phyloP scores from a whole-genome alignment of 2,888 invertebrate genomes.

The Phrixothrix hirtus region DNA sequence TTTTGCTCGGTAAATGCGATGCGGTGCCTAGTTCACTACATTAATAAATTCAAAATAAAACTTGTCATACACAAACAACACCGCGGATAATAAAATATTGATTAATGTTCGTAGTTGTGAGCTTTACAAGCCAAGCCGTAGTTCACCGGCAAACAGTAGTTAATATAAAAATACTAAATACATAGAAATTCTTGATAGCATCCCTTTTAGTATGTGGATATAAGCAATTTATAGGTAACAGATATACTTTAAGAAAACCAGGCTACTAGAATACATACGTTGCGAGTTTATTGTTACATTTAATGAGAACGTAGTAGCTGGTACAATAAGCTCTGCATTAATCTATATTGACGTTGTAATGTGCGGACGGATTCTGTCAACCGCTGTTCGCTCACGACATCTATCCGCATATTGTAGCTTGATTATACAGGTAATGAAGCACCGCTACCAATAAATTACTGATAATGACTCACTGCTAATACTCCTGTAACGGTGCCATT shows the following conservation, averaged over 20 bases:
- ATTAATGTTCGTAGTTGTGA: slow-evolving; percentile 46
- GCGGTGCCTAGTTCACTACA: slow-evolving; percentile 41
- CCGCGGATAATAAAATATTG: slow-evolving; percentile 51
- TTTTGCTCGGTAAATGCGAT: slow-evolving; percentile 41
- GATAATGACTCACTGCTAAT: slow-evolving; percentile 52
- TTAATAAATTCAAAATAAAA: slow-evolving; percentile 48
- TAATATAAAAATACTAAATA: slow-evolving; percentile 44
- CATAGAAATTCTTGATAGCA: slow-evolving; percentile 33
- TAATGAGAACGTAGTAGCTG: slow-evolving; percentile 12
- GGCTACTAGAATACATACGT: slow-evolving; percentile 42
- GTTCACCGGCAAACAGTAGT: slow-evolving; percentile 36
- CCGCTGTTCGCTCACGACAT: slow-evolving; percentile 34
- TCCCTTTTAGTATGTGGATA: slow-evolving; percentile 44
- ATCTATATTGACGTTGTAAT: slow-evolving; percentile 51
- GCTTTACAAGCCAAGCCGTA: slow-evolving; percentile 45
- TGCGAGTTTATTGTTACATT: slow-evolving; percentile 16
- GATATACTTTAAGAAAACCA: slow-evolving; percentile 48
- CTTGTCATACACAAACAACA: slow-evolving; percentile 47
- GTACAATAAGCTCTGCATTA: slow-evolving; percentile 43
- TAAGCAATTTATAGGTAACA: slow-evolving; percentile 48
- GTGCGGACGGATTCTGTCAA: slow-evolving; percentile 45
- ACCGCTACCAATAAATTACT: slow-evolving; percentile 51
- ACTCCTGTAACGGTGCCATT: too few relatives aligned
- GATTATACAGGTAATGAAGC: slow-evolving; percentile 51
- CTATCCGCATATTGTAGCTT: slow-evolving; percentile 44